A percentile compares a stretch with the other conserved stretches of the same genome.
Conservation (phyloP, 2,888 invertebrate species). For the Marronus borbonicus region DNA sequence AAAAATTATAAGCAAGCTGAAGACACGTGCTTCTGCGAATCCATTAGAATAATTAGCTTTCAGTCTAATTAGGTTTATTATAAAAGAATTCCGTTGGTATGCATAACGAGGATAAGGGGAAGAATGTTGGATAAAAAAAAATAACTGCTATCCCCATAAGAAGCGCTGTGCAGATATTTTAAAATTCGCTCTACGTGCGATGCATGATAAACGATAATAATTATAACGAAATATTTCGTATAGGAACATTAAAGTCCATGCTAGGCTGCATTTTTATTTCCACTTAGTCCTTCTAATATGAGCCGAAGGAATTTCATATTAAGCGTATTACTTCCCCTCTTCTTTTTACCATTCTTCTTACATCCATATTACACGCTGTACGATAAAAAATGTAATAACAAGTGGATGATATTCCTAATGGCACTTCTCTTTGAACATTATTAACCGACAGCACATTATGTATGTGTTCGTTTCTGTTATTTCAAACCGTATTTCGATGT, state of each 20-base stretch:
- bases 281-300: slow-evolving; percentile 31
- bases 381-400: slow-evolving; percentile 26
- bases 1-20: slow-evolving; percentile 33
- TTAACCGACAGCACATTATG: slow-evolving; percentile 19
- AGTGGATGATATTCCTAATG: slow-evolving; percentile 22
- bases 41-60: slow-evolving; percentile 46
- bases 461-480: slow-evolving; percentile 26
- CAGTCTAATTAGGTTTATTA: slow-evolving; percentile 43
- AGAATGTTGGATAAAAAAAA: slow-evolving; percentile 8
- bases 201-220: slow-evolving; percentile 38
- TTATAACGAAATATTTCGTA: slow-evolving; percentile 35
- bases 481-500: slow-evolving; percentile 35
- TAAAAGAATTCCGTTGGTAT: slow-evolving; percentile 30
- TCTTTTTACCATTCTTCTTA: slow-evolving; percentile 9
- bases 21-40: slow-evolving; percentile 38
- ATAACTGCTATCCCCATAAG: slow-evolving; percentile 35
- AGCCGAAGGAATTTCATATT: slow-evolving; percentile 38
- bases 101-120: slow-evolving; percentile 23
- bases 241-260: slow-evolving; percentile 16
- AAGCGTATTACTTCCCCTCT: slow-evolving; percentile 21
- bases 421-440: slow-evolving; percentile 33
- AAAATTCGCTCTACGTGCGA: slow-evolving; percentile 39
- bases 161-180: slow-evolving; percentile 10
- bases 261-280: slow-evolving; percentile 22
- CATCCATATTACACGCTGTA: not conserved